A percentile compares a stretch with the other conserved stretches of the same genome.
phyloP scores from a whole-genome alignment of 2,888 invertebrate genomes.

The Pammene aurita region DNA sequence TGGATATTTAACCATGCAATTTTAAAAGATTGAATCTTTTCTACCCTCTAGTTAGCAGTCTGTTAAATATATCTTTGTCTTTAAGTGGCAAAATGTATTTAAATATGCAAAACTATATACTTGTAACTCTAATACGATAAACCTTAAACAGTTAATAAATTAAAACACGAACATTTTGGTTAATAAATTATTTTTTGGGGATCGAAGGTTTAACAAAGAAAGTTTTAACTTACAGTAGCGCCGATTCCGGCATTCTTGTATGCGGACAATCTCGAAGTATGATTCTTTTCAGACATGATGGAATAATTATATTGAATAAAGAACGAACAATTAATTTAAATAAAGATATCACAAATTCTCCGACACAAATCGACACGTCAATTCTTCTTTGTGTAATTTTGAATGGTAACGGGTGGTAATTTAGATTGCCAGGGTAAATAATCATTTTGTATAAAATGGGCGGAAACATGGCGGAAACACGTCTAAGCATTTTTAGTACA shows the following conservation, averaged over 20 bases:
- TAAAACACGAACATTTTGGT: no score
- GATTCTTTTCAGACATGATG: constrained; percentile 85
- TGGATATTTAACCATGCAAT: no score
- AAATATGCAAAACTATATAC: no score
- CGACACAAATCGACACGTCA: background rate
- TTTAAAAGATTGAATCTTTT: no score
- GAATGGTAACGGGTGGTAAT: constrained; percentile 24
- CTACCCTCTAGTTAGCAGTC: no score
- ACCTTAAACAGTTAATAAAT: no score
- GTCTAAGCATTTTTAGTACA: no score
- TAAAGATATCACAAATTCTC: constrained; percentile 2
- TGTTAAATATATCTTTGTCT: no score
- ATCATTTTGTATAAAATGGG: background rate
- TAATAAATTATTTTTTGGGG: no score
- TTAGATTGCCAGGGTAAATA: constrained; percentile 18
- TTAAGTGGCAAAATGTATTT: no score
- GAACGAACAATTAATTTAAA: background rate
- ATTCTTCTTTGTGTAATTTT: constrained; percentile 15
- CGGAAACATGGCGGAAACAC: no score
- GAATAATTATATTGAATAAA: constrained; percentile 14
- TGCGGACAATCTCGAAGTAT: constrained; percentile 84
- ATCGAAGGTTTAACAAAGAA: constrained; percentile 11
- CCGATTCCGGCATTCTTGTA: constrained; percentile 92
- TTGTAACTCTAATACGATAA: no score
- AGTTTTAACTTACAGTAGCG: constrained; percentile 83